A percentile compares a stretch with the other conserved stretches of the same genome.
phyloP scores from a whole-genome alignment of 2,113 vertebrate species.

The Tragelaphus buxtoni region DNA sequence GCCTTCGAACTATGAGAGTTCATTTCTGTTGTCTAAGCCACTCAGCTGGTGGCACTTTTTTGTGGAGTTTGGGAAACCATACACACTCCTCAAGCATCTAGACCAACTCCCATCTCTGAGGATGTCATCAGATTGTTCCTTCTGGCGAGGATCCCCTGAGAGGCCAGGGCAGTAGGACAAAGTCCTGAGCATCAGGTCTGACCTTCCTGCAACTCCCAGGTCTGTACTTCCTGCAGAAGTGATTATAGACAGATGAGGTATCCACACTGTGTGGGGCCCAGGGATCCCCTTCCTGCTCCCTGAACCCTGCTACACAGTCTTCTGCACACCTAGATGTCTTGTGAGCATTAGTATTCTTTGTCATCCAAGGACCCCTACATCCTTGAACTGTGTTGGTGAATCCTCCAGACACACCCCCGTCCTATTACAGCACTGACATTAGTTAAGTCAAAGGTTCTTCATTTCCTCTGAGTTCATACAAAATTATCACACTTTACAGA shows the following conservation, averaged over 20 bases:
- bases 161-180: neutral
- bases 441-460: neutral
- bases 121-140: neutral
- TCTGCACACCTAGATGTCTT: rapidly evolving
- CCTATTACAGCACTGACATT: neutral
- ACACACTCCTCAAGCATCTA: neutral
- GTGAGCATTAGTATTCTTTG: neutral
- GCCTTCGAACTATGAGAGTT: neutral
- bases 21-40: neutral
- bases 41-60: neutral
- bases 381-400: neutral
- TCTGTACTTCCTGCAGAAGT: neutral
- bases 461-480: neutral
- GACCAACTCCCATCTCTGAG: neutral
- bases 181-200: neutral
- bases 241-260: neutral
- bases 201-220: neutral
- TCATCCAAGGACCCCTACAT: neutral
- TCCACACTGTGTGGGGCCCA: neutral
- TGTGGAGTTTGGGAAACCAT: neutral
- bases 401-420: neutral
- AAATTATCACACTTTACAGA: neutral
- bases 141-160: neutral
- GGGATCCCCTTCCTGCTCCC: neutral
- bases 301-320: neutral